Base-by-base conservation (phyloP, 2,113 vertebrate genomes). In the Petroica traversi region DNA sequence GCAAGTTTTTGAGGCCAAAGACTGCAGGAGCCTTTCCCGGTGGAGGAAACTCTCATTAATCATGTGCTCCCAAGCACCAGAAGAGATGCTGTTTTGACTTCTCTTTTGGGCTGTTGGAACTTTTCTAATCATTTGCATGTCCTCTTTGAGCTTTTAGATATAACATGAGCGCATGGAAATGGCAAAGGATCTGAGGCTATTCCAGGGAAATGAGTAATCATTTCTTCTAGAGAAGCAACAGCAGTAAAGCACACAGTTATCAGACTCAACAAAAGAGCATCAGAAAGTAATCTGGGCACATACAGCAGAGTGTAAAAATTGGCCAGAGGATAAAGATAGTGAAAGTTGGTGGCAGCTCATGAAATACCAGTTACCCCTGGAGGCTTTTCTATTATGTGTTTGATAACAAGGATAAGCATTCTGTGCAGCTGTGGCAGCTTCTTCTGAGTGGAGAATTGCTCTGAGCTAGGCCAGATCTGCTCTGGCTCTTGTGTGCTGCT, bases 21-120 rank as follows among this genome's bases (percentile, higher is more conserved):
- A 74, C 85, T 95, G 82, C 79, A 84, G 80, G 64, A 93, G 18
- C 64, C 79, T 93, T 91, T 95, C 92, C 93, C 76, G 57, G 48
- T 72, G 72, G 83, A 92, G 83, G 82, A 86, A 88, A 63, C 76
- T 59, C 75, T 93, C 88, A 81, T 97, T 92, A 96, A 96, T 96
- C 94, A 92, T 72, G 68, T 64, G 48, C 57, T 96, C 68, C 40
- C 52, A 57, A 92, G 72, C 61, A 93, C 29, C 57, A 92, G 88
- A 55, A 93, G 75, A 92, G 85, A 93, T 1, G 12, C 67, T 96
- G 88, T 92, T 96, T 93, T 94, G 88, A 90, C 75, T 94, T 96
- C 45, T 79, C 64, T 26, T 84, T 68, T 57, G 52, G 49, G 64
- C 69, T 68, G 43, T 78, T 96, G 88, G 73, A 96, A 88, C 29